Percentiles rank a stretch among this genome's conserved stretches.
phyloP scores from a whole-genome alignment of 2,113 vertebrate species.

The Chloropsis hardwickii region DNA sequence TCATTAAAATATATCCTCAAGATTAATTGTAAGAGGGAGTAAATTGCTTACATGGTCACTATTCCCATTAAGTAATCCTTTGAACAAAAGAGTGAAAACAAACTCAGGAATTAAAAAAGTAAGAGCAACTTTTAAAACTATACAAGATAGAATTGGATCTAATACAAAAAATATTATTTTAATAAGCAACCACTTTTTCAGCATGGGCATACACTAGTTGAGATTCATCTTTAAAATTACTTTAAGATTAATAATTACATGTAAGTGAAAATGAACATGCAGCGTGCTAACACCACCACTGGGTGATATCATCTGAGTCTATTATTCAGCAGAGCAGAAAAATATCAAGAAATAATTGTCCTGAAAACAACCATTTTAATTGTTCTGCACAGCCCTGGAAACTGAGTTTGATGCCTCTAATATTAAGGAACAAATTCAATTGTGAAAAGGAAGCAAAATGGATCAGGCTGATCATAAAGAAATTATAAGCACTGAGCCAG shows the following conservation, averaged over 20 bases:
- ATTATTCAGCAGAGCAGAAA: conserved; percentile 10
- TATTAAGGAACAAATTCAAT: background rate
- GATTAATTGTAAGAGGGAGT: background rate
- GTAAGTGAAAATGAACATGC: conserved; percentile 1
- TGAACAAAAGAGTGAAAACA: background rate
- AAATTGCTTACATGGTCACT: background rate
- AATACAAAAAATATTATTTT: conserved; percentile 1
- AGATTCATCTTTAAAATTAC: background rate
- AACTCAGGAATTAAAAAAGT: background rate
- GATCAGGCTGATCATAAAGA: background rate
- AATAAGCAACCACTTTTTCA: background rate
- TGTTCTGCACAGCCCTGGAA: conserved; percentile 2
- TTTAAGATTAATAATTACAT: conserved; percentile 41
- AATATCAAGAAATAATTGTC: conserved; percentile 12
- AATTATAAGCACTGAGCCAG: background rate
- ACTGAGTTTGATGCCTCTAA: background rate
- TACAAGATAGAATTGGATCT: background rate
- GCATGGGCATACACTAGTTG: background rate
- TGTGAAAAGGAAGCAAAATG: conserved; percentile 4
- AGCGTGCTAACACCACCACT: background rate
- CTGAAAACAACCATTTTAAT: conserved; percentile 27
- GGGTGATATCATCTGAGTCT: background rate
- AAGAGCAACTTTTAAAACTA: background rate
- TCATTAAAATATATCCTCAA: background rate
- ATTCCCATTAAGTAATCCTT: background rate